Evolutionary conservation across 2,797 vertebrate species (phyloP).

Genomic region (Protonibea diacanthus): DNA sequence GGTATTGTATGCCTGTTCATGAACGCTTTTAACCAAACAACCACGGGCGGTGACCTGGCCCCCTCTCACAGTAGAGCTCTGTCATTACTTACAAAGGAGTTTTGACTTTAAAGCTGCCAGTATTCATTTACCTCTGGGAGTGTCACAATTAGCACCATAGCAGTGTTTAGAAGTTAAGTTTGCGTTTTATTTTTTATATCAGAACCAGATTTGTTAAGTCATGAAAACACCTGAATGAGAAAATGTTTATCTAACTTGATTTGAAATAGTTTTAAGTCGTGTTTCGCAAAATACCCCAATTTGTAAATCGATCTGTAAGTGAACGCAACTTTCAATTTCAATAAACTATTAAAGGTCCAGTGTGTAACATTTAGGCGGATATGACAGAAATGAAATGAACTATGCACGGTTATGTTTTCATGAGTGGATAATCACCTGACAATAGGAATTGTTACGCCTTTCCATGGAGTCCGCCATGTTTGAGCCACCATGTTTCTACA

Average conservation of each 20-base stretch:
- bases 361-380: too few species aligned
- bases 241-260: not conserved
- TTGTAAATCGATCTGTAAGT: not conserved
- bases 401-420: too few species aligned
- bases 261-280: not conserved
- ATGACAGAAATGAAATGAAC: too few species aligned
- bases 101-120: slow-evolving; percentile 20
- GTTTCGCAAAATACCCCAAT: not conserved
- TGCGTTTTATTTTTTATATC: not conserved
- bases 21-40: slow-evolving; percentile 43
- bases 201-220: not conserved
- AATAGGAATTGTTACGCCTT: too few species aligned
- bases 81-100: slow-evolving; percentile 19
- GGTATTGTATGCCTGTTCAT: slow-evolving; percentile 36
- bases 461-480: too few species aligned
- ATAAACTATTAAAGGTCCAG: not conserved
- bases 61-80: slow-evolving; percentile 4
- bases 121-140: not conserved
- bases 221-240: not conserved
- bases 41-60: not conserved
- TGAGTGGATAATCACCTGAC: too few species aligned
- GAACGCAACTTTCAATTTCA: not conserved
- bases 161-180: not conserved
- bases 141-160: not conserved
- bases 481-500: too few species aligned